phyloP scores from a whole-genome alignment of 1,140 invertebrate species.

The Meloidogyne chitwoodi region DNA sequence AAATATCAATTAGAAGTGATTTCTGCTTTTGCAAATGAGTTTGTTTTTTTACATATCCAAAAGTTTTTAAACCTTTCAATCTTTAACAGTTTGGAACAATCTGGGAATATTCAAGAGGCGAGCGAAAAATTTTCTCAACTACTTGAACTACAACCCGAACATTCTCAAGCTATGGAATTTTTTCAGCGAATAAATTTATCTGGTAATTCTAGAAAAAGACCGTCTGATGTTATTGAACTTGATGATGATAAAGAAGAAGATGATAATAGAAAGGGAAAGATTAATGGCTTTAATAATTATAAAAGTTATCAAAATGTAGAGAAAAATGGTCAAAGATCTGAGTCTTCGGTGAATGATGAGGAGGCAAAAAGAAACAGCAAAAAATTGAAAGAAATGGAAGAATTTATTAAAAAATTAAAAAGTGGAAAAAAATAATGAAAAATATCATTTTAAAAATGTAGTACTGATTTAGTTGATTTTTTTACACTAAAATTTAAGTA shows the following conservation, averaged over 20 bases:
- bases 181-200: neutral
- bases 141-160: neutral
- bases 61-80: neutral
- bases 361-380: slow-evolving; percentile 11
- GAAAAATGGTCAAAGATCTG: neutral
- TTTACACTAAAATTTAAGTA: too few species aligned
- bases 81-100: slow-evolving; percentile 21
- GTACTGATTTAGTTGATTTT: too few species aligned
- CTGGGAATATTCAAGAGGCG: slow-evolving; percentile 13
- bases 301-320: neutral
- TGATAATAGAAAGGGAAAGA: neutral
- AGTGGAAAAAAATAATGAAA: slow-evolving; percentile 6
- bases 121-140: neutral
- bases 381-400: slow-evolving; percentile 35
- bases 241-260: slow-evolving; percentile 18
- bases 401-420: slow-evolving; percentile 31
- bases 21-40: slow-evolving; percentile 22
- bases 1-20: slow-evolving; percentile 31
- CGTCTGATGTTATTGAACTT: slow-evolving; percentile 2
- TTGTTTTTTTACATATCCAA: slow-evolving; percentile 3
- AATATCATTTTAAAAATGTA: neutral
- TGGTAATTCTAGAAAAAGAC: neutral
- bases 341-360: slow-evolving; percentile 5
- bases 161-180: neutral
- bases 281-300: neutral